Conservation (phyloP, 2,888 invertebrate genomes). For the Pharmacophagus antenor region DNA sequence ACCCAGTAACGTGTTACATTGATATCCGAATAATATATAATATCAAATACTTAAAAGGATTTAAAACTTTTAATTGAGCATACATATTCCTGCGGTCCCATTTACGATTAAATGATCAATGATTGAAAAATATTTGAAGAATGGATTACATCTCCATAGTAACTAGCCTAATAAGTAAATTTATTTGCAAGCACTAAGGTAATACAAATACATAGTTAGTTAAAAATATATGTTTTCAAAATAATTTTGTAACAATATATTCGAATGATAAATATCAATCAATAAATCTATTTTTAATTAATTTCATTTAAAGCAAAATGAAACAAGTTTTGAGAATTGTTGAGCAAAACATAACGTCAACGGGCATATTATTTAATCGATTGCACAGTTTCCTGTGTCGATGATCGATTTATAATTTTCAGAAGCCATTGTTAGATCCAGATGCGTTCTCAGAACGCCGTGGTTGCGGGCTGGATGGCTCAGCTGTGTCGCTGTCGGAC, state of each 20-base stretch:
- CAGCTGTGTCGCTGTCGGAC: slow-evolving; percentile 40
- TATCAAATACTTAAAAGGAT: no score
- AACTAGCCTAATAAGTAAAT: no score
- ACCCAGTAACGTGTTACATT: no score
- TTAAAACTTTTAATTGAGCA: no score
- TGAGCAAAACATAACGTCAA: slow-evolving; percentile 1
- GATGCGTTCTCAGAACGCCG: slow-evolving; percentile 56
- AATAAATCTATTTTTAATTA: not conserved
- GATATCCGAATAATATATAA: not conserved
- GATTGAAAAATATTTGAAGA: not conserved
- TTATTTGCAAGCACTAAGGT: no score
- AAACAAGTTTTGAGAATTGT: not conserved
- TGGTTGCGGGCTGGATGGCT: slow-evolving; percentile 31
- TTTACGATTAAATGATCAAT: no score
- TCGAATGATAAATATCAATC: not conserved
- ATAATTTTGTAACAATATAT: no score
- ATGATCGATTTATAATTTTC: slow-evolving; percentile 26
- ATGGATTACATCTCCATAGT: no score
- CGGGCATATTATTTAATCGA: slow-evolving; percentile 17
- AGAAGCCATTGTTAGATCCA: slow-evolving; percentile 29
- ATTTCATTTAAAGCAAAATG: no score
- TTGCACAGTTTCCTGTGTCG: slow-evolving; percentile 35
- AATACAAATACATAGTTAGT: no score
- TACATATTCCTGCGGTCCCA: no score
- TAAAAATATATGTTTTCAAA: no score